phyloP scores from a whole-genome alignment of 1,140 invertebrate species.

The Drosophila triauraria region DNA sequence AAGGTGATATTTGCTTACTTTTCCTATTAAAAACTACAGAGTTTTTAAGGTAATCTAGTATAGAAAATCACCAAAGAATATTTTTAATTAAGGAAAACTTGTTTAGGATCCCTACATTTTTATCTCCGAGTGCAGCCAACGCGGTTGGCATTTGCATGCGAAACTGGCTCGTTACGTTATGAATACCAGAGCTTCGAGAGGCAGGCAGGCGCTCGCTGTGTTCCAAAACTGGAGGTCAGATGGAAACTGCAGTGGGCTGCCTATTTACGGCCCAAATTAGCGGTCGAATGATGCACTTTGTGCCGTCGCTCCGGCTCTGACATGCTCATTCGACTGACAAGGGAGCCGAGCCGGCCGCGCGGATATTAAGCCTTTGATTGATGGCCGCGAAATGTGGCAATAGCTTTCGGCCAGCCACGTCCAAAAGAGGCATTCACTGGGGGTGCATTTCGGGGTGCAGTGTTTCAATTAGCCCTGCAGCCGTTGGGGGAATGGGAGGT shows the following conservation, averaged over 20 bases:
- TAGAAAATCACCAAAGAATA: too few relatives aligned
- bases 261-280: conserved; percentile 59
- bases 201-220: conserved; percentile 1
- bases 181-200: conserved; percentile 48
- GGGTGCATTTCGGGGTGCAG: conserved; percentile 2
- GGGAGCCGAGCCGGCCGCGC: conserved; percentile 25
- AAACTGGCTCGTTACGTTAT: conserved; percentile 58
- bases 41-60: too few relatives aligned
- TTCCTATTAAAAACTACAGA: too few relatives aligned
- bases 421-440: not conserved
- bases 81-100: too few relatives aligned
- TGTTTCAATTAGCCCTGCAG: conserved; percentile 34
- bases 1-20: too few relatives aligned
- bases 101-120: not conserved
- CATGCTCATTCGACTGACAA: conserved; percentile 39
- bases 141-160: conserved; percentile 59
- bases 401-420: conserved; percentile 32
- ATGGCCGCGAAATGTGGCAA: conserved; percentile 48
- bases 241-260: conserved; percentile 31
- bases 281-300: conserved; percentile 56
- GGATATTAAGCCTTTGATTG: conserved; percentile 66
- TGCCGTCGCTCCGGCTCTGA: conserved; percentile 19
- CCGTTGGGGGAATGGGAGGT: not conserved
- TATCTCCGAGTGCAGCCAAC: not conserved
- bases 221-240: conserved; percentile 9